Conservation (phyloP, 2,113 vertebrate genomes). For the Archilochus colubris region DNA sequence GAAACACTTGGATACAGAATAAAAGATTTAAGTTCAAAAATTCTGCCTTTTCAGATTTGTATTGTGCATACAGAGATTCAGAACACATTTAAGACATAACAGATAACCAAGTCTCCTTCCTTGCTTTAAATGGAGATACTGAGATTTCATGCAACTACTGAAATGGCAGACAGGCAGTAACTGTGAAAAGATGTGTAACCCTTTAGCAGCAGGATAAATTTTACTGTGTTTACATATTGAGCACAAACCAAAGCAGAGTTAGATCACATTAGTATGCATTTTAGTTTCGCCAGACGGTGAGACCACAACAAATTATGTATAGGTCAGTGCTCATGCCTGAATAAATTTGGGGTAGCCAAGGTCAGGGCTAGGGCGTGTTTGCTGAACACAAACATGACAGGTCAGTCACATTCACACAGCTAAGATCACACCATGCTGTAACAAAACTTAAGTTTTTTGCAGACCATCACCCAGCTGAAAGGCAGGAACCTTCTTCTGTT, state of each 20-base stretch:
- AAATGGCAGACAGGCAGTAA: background rate
- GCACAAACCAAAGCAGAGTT: background rate
- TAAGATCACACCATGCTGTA: background rate
- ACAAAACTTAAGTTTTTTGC: background rate
- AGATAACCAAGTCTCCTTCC: background rate
- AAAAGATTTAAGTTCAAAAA: background rate
- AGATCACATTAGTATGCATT: background rate
- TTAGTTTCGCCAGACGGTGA: background rate
- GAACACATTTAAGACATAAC: background rate
- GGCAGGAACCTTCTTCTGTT: background rate
- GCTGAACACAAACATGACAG: background rate
- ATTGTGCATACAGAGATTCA: background rate
- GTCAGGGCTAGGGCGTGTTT: conserved; percentile 20
- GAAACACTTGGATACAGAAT: background rate
- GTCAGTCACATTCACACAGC: background rate
- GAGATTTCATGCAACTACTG: background rate
- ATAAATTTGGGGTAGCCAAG: conserved; percentile 13
- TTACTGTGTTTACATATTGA: background rate
- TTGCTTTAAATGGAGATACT: background rate
- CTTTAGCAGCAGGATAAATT: background rate
- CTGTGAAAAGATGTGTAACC: background rate
- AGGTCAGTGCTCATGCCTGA: conserved; percentile 47
- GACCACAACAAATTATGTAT: conserved; percentile 44
- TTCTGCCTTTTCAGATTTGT: background rate
- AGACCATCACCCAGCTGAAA: background rate